Base-by-base conservation (phyloP, 2,797 vertebrate genomes). In the Pelochelys cantorii region DNA sequence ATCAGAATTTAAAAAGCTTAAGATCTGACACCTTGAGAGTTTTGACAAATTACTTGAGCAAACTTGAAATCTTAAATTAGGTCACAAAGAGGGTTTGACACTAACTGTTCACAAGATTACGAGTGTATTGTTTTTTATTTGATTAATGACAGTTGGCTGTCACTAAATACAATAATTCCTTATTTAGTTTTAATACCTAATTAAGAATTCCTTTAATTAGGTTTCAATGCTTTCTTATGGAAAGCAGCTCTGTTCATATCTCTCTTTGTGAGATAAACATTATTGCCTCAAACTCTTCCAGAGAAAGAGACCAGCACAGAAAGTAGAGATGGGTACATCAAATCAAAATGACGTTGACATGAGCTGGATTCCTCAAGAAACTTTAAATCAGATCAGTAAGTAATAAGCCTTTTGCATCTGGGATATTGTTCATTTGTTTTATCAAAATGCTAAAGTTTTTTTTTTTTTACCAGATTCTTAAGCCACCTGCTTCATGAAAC, bases 321-420 rank as follows among this genome's bases (percentile, higher is more conserved):
- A 99, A 96, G 99, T 99, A 80, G 99, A 99, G 95, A 99, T 99
- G 98, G 99, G 99, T 84, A 99, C 99, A 1, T 98, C 99, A 1
- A 99, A 98, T 97, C 99, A 99, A 97, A 99, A 99, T 2, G 99
- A 99, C 84, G 99, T 99, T 5, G 99, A 99, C 92, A 98, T 99
- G 98, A 99, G 99, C 97, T 99, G 99, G 99, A 99, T 99, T 98
- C 99, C 99, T 48, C 98, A 99, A 96, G 99, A 99, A 96, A 99
- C 99, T 20, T 98, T 99, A 91, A 99, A 99, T 98, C 99, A 99
- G 97, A 99, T 99, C 97, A 99, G 99, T 99, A 98, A 97, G 99
- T 99, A 88, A 29, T 79, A 23, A 84, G 10, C 23, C 62, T 89
- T 84, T 65, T 9, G 25, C 56, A 60, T 78, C 31, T 2, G 22